These are phyloP conservation scores for Illadopsis cleaveri DNA, from an alignment of 2,113 vertebrate species.

Conservation along the genomic window DNA sequence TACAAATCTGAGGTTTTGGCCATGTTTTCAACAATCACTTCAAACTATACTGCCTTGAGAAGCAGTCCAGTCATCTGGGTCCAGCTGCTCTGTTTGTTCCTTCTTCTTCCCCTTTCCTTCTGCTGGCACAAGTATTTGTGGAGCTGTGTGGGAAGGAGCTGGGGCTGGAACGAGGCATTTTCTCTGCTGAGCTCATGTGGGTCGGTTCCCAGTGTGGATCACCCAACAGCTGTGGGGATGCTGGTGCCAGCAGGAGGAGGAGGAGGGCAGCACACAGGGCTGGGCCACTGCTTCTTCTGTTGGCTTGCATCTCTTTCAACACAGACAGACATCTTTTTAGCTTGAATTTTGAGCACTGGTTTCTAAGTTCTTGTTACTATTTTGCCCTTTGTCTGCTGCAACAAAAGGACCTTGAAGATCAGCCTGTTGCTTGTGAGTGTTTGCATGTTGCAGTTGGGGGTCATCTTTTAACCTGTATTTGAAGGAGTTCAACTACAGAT, in stretches of 20 bases:
- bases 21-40: neutral
- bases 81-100: slow-evolving; percentile 29
- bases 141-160: neutral
- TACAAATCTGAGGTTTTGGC: neutral
- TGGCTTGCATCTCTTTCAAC: neutral
- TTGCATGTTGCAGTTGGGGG: neutral
- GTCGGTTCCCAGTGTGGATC: neutral
- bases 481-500: neutral
- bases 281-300: neutral
- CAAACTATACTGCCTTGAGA: neutral
- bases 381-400: neutral
- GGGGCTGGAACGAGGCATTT: neutral
- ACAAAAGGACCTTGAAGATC: neutral
- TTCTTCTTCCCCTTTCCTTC: neutral
- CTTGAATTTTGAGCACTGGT: neutral
- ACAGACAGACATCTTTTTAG: neutral
- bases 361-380: neutral
- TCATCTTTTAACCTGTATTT: neutral
- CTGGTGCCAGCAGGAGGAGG: neutral
- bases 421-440: neutral
- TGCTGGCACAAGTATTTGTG: slow-evolving; percentile 1
- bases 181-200: neutral
- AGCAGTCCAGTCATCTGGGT: neutral
- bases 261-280: neutral
- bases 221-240: neutral